A percentile compares a stretch with the other conserved stretches of the same genome.
These are phyloP conservation scores for Melipona quadrifasciata DNA, from an alignment of 1,140 invertebrate species.

Conservation along the genomic window DNA sequence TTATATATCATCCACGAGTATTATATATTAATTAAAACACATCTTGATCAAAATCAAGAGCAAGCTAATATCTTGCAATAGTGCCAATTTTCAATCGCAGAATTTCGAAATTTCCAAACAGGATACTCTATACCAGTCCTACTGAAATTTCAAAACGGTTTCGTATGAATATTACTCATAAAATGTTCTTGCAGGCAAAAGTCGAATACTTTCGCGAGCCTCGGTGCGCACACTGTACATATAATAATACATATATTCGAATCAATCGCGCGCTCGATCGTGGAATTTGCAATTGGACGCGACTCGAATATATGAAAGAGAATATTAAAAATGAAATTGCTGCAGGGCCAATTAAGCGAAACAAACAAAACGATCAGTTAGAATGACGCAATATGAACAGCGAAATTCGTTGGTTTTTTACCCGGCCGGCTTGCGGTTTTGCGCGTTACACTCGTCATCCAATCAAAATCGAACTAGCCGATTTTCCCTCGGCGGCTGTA, in stretches of 20 bases:
- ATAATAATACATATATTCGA: background rate
- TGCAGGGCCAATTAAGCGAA: background rate
- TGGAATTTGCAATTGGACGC: too few relatives aligned
- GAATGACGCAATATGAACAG: background rate
- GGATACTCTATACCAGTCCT: too few relatives aligned
- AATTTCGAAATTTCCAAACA: too few relatives aligned
- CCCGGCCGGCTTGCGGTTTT: background rate
- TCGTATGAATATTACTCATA: background rate
- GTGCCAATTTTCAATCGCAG: too few relatives aligned
- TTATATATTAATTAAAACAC: too few relatives aligned
- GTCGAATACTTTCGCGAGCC: background rate
- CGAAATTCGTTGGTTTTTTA: constrained; percentile 3
- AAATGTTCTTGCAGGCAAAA: too few relatives aligned
- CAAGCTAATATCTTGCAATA: too few relatives aligned
- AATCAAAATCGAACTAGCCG: background rate
- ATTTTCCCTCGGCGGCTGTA: background rate
- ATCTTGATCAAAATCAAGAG: too few relatives aligned
- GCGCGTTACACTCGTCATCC: constrained; percentile 6
- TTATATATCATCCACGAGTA: too few relatives aligned
- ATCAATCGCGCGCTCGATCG: background rate
- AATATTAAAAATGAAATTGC: background rate
- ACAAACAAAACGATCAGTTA: background rate
- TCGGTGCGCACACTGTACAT: background rate
- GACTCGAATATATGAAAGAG: background rate
- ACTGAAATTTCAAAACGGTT: background rate